Conservation (phyloP, 2,888 invertebrate genomes). For the Diaphora mendica region DNA sequence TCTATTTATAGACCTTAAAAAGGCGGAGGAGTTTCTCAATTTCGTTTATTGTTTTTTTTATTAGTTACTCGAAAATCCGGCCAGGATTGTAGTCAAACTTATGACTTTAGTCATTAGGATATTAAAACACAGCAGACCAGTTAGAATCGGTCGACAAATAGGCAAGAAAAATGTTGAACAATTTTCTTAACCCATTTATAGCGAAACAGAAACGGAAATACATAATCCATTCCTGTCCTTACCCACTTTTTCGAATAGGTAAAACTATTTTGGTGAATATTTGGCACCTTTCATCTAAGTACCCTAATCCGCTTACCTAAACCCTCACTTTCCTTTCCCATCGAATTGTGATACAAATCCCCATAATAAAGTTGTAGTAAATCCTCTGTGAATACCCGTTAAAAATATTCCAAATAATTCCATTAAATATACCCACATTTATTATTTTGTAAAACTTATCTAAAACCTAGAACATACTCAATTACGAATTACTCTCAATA, state of each 20-base stretch:
- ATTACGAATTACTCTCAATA: conserved; percentile 23
- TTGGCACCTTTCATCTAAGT: background rate
- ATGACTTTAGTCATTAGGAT: background rate
- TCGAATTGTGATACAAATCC: background rate
- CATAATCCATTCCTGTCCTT: background rate
- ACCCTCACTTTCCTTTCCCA: background rate
- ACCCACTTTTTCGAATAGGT: background rate
- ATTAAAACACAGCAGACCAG: background rate
- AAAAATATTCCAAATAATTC: background rate
- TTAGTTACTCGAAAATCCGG: background rate
- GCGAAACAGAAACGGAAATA: background rate
- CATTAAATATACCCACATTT: background rate
- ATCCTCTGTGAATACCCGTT: background rate
- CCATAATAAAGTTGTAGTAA: background rate
- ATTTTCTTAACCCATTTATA: background rate
- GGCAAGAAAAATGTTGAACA: too few species aligned
- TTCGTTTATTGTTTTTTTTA: background rate
- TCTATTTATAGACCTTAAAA: too few species aligned
- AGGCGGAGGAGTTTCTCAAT: too few species aligned
- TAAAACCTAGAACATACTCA: background rate
- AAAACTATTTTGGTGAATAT: background rate
- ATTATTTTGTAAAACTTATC: background rate
- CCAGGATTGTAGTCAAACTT: background rate
- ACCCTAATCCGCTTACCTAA: background rate
- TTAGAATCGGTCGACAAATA: too few species aligned